Evolutionary conservation across 2,113 vertebrate genomes (phyloP), one percentile per base, ranked within the genome.

Genomic region (Toxotes chatareus): DNA sequence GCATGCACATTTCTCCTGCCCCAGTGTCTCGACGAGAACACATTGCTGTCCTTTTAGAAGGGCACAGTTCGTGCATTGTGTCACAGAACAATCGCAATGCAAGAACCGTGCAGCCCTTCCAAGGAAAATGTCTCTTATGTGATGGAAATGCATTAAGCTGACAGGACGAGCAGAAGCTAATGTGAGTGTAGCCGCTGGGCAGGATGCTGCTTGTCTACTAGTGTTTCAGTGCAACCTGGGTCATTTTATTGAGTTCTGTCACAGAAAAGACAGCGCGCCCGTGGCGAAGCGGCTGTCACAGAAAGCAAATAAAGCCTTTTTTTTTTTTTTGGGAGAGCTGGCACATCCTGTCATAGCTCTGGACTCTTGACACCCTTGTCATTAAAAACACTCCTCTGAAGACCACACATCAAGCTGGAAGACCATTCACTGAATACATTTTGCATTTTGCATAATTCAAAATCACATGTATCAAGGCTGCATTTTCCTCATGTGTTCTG

Each of bases 141-240:
- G 89, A 92, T 87, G 88, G 90, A 91, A 87, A 91, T 72, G 85
- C 89, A 94, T 93, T 92, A 93, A 72, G 79, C 82, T 83, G 90
- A 92, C 88, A 86, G 82, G 86, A 88, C 60, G 73, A 67, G 78
- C 70, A 79, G 77, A 83, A 84, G 89, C 80, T 86, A 85, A 87
- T 84, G 84, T 34, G 68, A 90, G 89, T 82, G 8, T 61, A 53
- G 89, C 91, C 60, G 40, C 51, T 6, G 79, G 90, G 90, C 87
- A 77, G n/a, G 63, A 59, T 9, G 87, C 79, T 51, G 74, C 83
- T 87, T 65, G 82, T 88, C 87, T 68, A 82, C 82, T 65, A 73
- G 75, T 34, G 73, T 73, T 67, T 88, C 78, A 61, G 4, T 23
- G 66, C 62, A 59, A 80, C 78, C 57, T 12, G 80, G 85, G 85